Base-by-base conservation (phyloP, 2,797 vertebrate genomes). In the Lycodopsis pacificus region DNA sequence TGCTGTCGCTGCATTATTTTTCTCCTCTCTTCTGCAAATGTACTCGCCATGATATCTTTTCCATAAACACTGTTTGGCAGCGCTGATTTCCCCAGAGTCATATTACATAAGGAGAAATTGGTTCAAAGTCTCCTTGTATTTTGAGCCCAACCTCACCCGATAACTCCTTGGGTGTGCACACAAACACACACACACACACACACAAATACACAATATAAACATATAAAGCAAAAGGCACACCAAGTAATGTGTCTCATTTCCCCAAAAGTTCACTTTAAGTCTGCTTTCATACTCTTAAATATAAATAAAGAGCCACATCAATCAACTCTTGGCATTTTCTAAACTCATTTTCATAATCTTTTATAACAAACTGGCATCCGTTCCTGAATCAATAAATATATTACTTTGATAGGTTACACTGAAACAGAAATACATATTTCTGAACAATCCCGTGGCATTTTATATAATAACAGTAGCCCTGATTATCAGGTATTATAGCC, bases 71-170 rank as follows among this genome's bases (percentile, higher is more conserved):
- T n/a, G 61, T 54, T 65, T 90, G 87, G 89, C 84, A 84, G 77
- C 22, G 3, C 44, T 91, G 86, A 92, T 93, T 93, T 91, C 90
- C 88, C 82, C 71, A 4, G 85, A 82, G 87, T 83, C 66, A 76
- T 62, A 83, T 90, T 89, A 88, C 81, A 79, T 69, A 71, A 81
- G 54, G 46, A 78, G 71, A 81, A 90, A 91, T 88, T 87, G 88
- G 84, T 85, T 89, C 83, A 77, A 67, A 71, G 70, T 74, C 76
- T 77, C 17, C 57, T 77, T 66, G 57, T 69, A 71, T 85, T 76
- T 73, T 40, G 32, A 78, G 65, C 64, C n/a, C 42, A 54, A 57
- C 56, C 51, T 80, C 65, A 17, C 14, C 72, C 77, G 53, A 65
- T 76, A 68, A 67, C 44, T 51, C 38, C 32, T 46, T 46, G 44